A percentile compares a stretch with the other conserved stretches of the same genome.
Conservation (phyloP, 92 coral and sea anemone species). For the Meandrina meandrites region DNA sequence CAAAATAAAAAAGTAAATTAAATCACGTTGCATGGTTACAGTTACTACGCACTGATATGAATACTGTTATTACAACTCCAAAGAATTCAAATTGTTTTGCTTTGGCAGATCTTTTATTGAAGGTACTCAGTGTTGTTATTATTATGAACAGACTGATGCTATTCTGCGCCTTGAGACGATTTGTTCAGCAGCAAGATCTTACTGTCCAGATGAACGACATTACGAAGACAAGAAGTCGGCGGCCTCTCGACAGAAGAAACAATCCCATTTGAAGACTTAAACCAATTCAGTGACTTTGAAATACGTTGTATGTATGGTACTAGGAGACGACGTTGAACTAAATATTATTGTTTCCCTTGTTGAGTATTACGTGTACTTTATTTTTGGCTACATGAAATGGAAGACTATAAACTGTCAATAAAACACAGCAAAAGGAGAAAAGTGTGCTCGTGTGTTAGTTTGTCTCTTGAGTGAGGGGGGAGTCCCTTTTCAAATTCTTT, state of each 20-base stretch:
- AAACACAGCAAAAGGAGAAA: neutral
- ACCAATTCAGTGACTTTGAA: neutral
- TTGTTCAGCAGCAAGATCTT: conserved; percentile 24
- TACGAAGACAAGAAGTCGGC: neutral
- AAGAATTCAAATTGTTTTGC: neutral
- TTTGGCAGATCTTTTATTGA: neutral
- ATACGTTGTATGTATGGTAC: neutral
- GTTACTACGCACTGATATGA: no score
- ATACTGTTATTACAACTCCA: no score
- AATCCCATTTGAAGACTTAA: neutral
- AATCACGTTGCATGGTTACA: no score
- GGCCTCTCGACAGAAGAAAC: neutral
- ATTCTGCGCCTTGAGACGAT: conserved; percentile 6
- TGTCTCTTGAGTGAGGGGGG: no score
- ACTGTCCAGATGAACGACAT: neutral
- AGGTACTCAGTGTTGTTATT: neutral
- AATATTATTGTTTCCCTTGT: neutral
- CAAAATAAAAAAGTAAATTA: no score
- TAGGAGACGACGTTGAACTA: neutral
- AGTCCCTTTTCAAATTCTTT: neutral
- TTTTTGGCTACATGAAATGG: neutral
- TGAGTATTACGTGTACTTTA: neutral
- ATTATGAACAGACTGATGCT: conserved; percentile 3
- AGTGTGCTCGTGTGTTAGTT: neutral
- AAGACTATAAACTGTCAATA: neutral